Base-by-base conservation (phyloP, 2,888 invertebrate genomes). In the Abrostola triplasia region DNA sequence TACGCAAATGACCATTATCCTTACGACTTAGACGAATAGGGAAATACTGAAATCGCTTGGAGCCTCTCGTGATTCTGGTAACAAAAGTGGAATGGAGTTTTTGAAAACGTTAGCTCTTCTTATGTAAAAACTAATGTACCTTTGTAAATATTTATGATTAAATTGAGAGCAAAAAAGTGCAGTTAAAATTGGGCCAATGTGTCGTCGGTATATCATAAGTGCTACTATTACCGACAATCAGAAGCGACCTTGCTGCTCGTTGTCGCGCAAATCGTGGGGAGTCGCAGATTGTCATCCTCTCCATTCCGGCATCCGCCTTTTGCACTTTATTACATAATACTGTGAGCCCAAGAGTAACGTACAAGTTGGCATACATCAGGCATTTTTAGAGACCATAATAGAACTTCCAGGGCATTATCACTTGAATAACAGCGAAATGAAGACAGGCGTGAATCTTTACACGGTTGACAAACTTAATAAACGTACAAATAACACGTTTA, bases 221-320 rank as follows among this genome's bases (percentile, higher is more conserved):
- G 88, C 81, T 73, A 88, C 87, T 88, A 92, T 93, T 93, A 93
- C 91, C 84, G 88, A 85, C 93, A 94, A 94, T 94, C 93, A 93
- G 90, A 84, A 81, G 78, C 89, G 94, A 92, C 94, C 94, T 94
- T 94, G 93, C 86, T 80, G 91, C 93, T 93, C 88, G 92, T 94
- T 94, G 92, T 87, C 86, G 89, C 88, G 82, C 85, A 89, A 90
- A 90, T 91, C 91, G 93, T 91, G 91, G 94, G 93, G 93, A 91
- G 90, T 82, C 86, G 87, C 90, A 91, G 92, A 92, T 92, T 92
- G 91, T 85, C 91, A 90, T 92, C 90, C 89, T 92, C 88, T 93
- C 88, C 90, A 90, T 88, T 87, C 89, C 86, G 88, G 88, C 92
- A 92, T 93, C 93, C 93, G 91, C 90, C 90, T 91, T 89, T 89